Evolutionary conservation across 2,113 vertebrate species (phyloP), one percentile per base, ranked within the genome.

Genomic region (Todiramphus saurophagus): DNA sequence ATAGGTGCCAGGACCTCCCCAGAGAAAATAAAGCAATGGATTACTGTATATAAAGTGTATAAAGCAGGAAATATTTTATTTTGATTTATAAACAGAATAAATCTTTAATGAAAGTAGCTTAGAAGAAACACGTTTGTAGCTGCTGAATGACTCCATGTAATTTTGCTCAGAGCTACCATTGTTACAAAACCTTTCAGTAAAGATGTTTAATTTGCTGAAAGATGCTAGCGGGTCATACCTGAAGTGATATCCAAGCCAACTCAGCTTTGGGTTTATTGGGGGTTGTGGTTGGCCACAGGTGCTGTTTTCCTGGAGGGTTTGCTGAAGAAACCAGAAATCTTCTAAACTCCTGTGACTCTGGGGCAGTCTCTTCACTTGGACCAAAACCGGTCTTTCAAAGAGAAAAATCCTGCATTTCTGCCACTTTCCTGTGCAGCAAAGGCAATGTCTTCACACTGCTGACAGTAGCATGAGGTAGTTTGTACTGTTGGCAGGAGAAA

Each of bases 401-500:
- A 27, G 84, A 72, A 73, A 91, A 91, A 87, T 69, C 8, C 21
- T 69, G n/a, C 31, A 16, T 80, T 94, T 85, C 74, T 87, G 55
- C 58, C 30, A 5, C 83, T 82, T 76, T 7, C 24, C 44, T 76
- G 43, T 35, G 51, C 68, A 74, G 64, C 53, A 20, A 19, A 77
- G 53, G 23, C 63, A 6, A 4, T 18, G 33, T 53, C 88, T 87
- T 19, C 9, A 48, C 53, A 10, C 31, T 64, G 73, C 82, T 94
- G 92, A 87, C 83, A 87, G 89, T 39, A 59, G 74, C 3, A 33
- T 43, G 87, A 87, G 92, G 44, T 91, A 66, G 44, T 94, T 89
- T 46, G 68, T 82, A 17, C 62, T 92, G 25, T 81, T 95, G 95
- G 94, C 91, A 95, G 69, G 62, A 87, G 74, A 59, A 96, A 93